phyloP scores from a whole-genome alignment of 1,140 invertebrate genomes.

The Gonatopus flavifemur region DNA sequence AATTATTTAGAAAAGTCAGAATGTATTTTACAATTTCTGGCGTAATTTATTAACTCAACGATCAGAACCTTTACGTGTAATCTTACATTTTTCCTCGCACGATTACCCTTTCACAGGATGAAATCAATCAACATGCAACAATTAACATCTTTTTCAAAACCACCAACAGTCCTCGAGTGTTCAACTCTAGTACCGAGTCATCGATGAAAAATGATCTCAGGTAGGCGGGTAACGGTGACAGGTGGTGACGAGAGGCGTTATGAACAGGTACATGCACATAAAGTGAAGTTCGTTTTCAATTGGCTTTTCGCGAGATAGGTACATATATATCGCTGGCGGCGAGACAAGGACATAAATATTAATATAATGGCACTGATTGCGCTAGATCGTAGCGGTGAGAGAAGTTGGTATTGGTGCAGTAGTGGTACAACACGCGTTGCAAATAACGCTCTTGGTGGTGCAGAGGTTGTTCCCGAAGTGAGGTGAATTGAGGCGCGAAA shows the following conservation, averaged over 20 bases:
- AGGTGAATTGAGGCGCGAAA: background rate
- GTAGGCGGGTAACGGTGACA: background rate
- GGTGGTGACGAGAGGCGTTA: slow-evolving; percentile 6
- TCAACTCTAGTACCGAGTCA: no score
- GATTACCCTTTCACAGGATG: no score
- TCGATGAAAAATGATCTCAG: background rate
- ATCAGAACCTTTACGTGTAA: no score
- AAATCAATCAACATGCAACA: no score
- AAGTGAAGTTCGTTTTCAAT: slow-evolving; percentile 27
- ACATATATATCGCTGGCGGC: background rate
- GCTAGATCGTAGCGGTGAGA: slow-evolving; percentile 29
- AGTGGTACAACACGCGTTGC: slow-evolving; percentile 15
- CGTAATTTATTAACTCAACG: no score
- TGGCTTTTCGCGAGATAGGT: slow-evolving; percentile 24
- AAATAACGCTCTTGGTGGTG: slow-evolving; percentile 18
- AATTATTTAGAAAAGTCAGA: no score
- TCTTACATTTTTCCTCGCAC: no score
- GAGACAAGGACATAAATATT: slow-evolving; percentile 36
- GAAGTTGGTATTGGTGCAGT: no score
- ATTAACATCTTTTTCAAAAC: no score
- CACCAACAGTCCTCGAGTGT: no score
- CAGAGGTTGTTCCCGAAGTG: slow-evolving; percentile 1
- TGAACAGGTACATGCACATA: no score
- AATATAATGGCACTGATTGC: slow-evolving; percentile 47
- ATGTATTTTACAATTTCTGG: no score